Base-by-base conservation (phyloP, 2,113 vertebrate genomes). In the Myocastor coypus region DNA sequence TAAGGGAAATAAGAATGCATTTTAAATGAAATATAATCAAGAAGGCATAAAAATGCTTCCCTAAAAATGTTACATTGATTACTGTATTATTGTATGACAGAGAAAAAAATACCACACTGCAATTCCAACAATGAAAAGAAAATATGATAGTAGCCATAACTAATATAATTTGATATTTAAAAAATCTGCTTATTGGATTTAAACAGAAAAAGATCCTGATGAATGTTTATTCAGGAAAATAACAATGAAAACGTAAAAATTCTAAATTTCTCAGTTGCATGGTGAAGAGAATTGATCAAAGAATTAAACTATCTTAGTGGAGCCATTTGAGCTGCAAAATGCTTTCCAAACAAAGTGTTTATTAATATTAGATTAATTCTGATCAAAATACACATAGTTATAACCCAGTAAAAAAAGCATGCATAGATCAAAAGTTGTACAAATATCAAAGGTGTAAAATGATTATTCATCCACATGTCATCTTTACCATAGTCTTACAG, bases 291-390 rank as follows among this genome's bases (percentile, higher is more conserved):
- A 80, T 7, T 95, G 87, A 94, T 81, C 78, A 96, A 93, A 50
- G 69, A 91, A 90, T 92, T 92, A 94, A 77, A 28, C 30, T 95
- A 57, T 66, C 63, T 87, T 80, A 95, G 92, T 46, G 24, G 32
- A 88, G 88, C 42, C 87, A 97, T 78, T 55, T 82, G 59, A 7
- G 24, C 40, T 91, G 50, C 55, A 42, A 92, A 95, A 88, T 63
- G 85, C 12, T 87, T 88, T 95, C 57, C 91, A 24, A 93, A 88
- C 22, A 90, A 93, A 83, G n/a, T n/a, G n/a, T n/a, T 86, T 37
- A 94, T 68, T 68, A 86, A 89, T 86, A 82, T 55, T 94, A 40
- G 24, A 46, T 95, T 92, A 83, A 96, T 89, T 94, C 37, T 95
- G 28, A 82, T 87, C 42, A 81, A 95, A 87, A 89, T 92, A 92